Conservation (phyloP, 2,797 vertebrate species). For the Bovichtus diacanthus region DNA sequence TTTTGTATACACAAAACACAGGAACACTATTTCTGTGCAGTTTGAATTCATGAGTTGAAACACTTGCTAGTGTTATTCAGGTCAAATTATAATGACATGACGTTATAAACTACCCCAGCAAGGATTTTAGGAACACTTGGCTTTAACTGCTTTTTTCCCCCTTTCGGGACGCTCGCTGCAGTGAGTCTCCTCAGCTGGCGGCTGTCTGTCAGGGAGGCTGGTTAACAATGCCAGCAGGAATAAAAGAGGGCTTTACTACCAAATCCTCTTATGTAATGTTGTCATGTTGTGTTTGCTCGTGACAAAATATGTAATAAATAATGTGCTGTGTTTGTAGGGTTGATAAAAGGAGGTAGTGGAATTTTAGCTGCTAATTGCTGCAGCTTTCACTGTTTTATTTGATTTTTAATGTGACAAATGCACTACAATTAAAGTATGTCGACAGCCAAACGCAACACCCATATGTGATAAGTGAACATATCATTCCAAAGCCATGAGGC, state of each 20-base stretch:
- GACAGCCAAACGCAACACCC: not conserved
- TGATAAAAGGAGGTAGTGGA: not conserved
- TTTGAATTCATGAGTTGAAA: not conserved
- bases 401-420: not conserved
- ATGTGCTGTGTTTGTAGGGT: not conserved
- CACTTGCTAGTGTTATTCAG: not conserved
- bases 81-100: not conserved
- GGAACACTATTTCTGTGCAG: not conserved
- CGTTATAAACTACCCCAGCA: not conserved
- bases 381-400: not conserved
- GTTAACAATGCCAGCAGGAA: not conserved
- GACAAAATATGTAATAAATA: not conserved
- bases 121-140: not conserved
- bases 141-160: not conserved
- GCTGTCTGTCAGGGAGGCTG: conserved; percentile 8
- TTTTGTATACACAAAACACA: not conserved
- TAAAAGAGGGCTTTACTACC: not conserved
- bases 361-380: not conserved
- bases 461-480: not conserved
- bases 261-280: conserved; percentile 3
- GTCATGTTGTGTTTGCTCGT: not conserved
- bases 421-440: not conserved
- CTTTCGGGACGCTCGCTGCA: not conserved
- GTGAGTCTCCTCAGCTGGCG: conserved; percentile 1
- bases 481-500: not conserved